Conservation (phyloP, 2,888 invertebrate species). For the Pterostichus niger region DNA sequence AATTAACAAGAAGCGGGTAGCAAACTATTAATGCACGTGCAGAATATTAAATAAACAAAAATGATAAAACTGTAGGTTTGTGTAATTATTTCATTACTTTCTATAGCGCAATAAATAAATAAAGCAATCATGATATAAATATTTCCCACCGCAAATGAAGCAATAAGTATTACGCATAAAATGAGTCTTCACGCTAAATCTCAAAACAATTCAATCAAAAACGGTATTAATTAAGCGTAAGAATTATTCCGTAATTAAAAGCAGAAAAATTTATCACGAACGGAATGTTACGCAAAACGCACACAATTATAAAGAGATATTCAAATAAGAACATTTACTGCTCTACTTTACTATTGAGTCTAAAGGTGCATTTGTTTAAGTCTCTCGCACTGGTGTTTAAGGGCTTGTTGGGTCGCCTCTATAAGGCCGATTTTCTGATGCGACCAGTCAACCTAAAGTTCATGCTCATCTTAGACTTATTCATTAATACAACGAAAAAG, state of each 20-base stretch:
- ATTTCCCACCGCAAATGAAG: not conserved
- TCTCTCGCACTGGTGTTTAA: constrained; percentile 65
- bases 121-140: not conserved
- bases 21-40: constrained; percentile 11
- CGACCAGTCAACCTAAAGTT: constrained; percentile 63
- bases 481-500: constrained; percentile 30
- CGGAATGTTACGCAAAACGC: constrained; percentile 30
- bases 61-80: not conserved
- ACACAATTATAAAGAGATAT: constrained; percentile 57
- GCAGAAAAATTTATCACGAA: constrained; percentile 24
- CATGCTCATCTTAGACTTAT: constrained; percentile 57
- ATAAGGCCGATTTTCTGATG: constrained; percentile 64
- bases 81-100: not conserved
- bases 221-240: constrained; percentile 19
- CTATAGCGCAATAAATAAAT: not conserved
- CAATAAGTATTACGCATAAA: not conserved
- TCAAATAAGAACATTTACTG: constrained; percentile 48
- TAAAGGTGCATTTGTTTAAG: constrained; percentile 64
- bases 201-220: constrained; percentile 27
- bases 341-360: constrained; percentile 65
- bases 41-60: constrained; percentile 1
- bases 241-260: constrained; percentile 20
- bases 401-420: constrained; percentile 65
- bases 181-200: constrained; percentile 5
- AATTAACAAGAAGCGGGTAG: constrained; percentile 1